Base-by-base conservation (phyloP, 30 jellyfish, hydroid and myxozoan genomes). In the Chironex yamaguchii region DNA sequence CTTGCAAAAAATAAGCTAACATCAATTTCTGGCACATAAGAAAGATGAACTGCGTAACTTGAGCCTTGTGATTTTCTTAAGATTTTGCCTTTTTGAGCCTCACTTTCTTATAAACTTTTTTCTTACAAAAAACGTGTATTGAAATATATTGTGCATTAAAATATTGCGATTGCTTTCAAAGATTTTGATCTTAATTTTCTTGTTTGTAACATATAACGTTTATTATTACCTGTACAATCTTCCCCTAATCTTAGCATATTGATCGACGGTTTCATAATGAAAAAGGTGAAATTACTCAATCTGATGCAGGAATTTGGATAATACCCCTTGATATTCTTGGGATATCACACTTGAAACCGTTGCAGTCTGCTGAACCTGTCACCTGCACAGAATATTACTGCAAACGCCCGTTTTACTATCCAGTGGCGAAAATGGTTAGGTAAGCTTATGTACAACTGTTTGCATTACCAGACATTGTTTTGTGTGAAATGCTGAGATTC, bases 251-350 rank as follows among this genome's bases (percentile, higher is more conserved):
- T 17, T 34, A 84, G 90, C 99, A 94, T 64, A 88, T 83, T 32
- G 51, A 50, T n/a, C 97, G 99, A 1, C 88, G 82, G 21, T 94
- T 94, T 62, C 96, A 84, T 82, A 76, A 89, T 62, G 52, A 62
- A 58, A 94, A 89, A 62, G 96, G 97, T 11, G 20, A 62, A 34
- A 88, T 94, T 9, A 54, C 76, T 35, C 88, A 94, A 66, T 53
- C 84, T 34, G 99, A 94, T 69, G 88, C 99, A 34, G 99, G 99
- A 2, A 58, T 94, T 0, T 94, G 99, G 99, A 6, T 94, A 35
- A 96, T 70, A 29, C 99, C 99, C 22, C 20, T 94, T 29, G 99
- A 94, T 63, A 86, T 72, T 58, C 83, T 94, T 25, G 95, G 94
- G 0, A 35, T 94, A 30, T 26, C 84, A 27, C 96, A 95, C 54